Evolutionary conservation across 2,888 invertebrate species (phyloP).

Genomic region (Congeria kusceri): DNA sequence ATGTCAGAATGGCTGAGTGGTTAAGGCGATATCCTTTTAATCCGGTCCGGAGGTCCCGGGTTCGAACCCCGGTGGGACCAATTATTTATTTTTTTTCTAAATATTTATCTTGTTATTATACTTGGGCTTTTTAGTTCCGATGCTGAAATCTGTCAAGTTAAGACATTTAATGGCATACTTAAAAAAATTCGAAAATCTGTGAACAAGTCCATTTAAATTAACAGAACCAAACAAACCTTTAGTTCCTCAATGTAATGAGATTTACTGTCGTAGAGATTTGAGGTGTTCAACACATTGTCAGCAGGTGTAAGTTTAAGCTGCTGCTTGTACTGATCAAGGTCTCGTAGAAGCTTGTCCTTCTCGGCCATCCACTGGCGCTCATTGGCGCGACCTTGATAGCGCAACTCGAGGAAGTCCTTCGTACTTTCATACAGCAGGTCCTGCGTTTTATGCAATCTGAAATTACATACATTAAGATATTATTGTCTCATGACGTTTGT

Average conservation of each 20-base stretch:
- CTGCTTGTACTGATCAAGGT: constrained; percentile 80
- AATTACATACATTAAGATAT: constrained; percentile 20
- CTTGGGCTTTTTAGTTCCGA: too few species aligned
- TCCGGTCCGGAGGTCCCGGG: too few species aligned
- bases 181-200: too few species aligned
- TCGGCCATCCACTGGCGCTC: constrained; percentile 85
- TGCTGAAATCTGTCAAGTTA: too few species aligned
- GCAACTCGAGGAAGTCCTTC: constrained; percentile 83
- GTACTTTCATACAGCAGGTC: constrained; percentile 85
- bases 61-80: too few species aligned
- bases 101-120: too few species aligned
- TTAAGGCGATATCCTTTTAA: too few species aligned
- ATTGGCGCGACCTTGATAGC: constrained; percentile 82
- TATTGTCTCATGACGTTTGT: too few species aligned
- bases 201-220: too few species aligned
- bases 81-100: too few species aligned
- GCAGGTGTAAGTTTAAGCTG: constrained; percentile 56
- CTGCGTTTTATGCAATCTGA: constrained; percentile 85
- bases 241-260: constrained; percentile 74
- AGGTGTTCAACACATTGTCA: constrained; percentile 65
- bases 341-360: constrained; percentile 83
- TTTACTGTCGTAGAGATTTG: constrained; percentile 57
- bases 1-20: too few species aligned
- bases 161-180: too few species aligned
- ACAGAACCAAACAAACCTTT: constrained; percentile 65